Evolutionary conservation across 2,797 vertebrate genomes (phyloP), one percentile per base, ranked within the genome.

Genomic region (Poecilia gillii): DNA sequence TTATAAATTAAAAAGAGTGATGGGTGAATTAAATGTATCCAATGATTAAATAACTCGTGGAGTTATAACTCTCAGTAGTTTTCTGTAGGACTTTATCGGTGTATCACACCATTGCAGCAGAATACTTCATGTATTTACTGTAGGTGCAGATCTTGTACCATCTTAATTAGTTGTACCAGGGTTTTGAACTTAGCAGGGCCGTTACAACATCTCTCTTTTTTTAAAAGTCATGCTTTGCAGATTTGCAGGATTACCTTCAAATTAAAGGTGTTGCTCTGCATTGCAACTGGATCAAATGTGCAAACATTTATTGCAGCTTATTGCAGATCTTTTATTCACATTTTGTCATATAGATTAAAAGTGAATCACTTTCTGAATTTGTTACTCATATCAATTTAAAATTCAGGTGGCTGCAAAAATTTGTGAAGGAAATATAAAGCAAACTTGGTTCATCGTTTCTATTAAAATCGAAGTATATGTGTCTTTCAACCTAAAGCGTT

Each of bases 371-470:
- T 53, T 53, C 3, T 53, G 51, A 53, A 25, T 53, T 53, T 53
- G 55, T 59, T 59, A 31, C n/a, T 59, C 55, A 31, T 59, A 31
- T 31, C 55, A 59, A 59, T 59, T 59, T 59, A 59, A 59, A 59
- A 59, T 31, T n/a, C 1, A 31, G 12, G 13, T 28, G 4, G 55
- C 4, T 59, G n/a, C 25, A 59, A n/a, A 31, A 31, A 59, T 14
- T 13, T 31, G 55, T 14, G 28, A 31, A 31, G 25, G 12, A 53
- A 53, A 53, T 53, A 53, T 25, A 25, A 53, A 53, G 23, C 1
- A 53, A 25, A 53, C 23, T 53, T 53, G 23, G 51, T 53, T 53
- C 23, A 53, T 53, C 7, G 1, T 53, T 53, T 53, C 7, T 25
- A 25, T 25, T 53, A 9, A 53, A 51, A 53, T 53, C 51, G 1